phyloP scores from a whole-genome alignment of 2,797 vertebrate species.

The Brachyrhaphis roseni region DNA sequence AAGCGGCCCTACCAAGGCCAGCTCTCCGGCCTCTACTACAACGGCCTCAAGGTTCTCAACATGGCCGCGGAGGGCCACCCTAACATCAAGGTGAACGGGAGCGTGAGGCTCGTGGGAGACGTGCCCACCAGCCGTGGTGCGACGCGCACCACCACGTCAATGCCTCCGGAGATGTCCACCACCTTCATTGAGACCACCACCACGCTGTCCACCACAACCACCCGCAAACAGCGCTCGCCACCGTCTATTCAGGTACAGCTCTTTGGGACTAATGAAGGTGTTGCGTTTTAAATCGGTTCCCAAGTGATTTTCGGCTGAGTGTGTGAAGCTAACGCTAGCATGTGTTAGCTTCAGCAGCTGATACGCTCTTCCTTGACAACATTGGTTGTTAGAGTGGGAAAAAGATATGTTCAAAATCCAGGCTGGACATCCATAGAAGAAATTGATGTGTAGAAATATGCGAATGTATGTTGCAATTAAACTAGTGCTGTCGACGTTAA shows the following conservation, averaged over 20 bases:
- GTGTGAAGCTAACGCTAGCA: neutral
- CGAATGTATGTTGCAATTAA: neutral
- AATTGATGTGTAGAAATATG: neutral
- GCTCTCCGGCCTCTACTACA: slow-evolving; percentile 97
- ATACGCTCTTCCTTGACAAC: neutral
- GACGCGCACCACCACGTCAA: slow-evolving; percentile 88
- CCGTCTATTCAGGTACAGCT: slow-evolving; percentile 90
- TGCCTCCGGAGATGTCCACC: slow-evolving; percentile 96
- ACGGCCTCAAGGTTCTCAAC: slow-evolving; percentile 96
- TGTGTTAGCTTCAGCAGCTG: neutral
- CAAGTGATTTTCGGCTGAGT: neutral
- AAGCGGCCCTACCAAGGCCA: slow-evolving; percentile 97
- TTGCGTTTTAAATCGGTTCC: neutral
- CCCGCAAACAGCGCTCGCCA: slow-evolving; percentile 92
- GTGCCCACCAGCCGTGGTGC: slow-evolving; percentile 90
- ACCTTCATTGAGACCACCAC: slow-evolving; percentile 98
- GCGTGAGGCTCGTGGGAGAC: slow-evolving; percentile 94
- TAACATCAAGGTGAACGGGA: slow-evolving; percentile 96
- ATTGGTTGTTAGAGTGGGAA: neutral
- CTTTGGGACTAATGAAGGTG: too few species aligned
- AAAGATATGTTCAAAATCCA: neutral
- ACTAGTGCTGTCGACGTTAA: too few species aligned
- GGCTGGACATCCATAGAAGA: neutral
- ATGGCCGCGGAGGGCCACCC: slow-evolving; percentile 94
- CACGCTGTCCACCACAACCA: slow-evolving; percentile 95